Evolutionary conservation across 1,140 invertebrate species (phyloP), one percentile per base, ranked within the genome.

Genomic region (Sarcophaga bullata): DNA sequence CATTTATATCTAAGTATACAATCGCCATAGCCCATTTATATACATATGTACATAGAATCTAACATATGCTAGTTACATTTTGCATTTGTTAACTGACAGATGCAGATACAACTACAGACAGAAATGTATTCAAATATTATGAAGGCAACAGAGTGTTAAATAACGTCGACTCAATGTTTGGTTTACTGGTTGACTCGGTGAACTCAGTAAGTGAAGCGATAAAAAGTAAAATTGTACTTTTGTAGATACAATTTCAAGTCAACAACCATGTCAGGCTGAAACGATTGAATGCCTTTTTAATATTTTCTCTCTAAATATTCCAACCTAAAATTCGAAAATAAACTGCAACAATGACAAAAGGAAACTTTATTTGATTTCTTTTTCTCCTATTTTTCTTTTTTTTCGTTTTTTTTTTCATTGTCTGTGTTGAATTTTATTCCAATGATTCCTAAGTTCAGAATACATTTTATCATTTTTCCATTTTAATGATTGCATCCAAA

Each of bases 141-240:
- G 49, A 19, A 78, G 49, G 75, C 75, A 78, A 78, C 75, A 50
- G 49, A 78, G 75, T 78, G 75, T 78, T 78, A 78, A 78, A 78
- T 78, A 78, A 78, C 75, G 75, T 78, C 50, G 48, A 78, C 75
- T 78, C 75, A 49, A 50, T 78, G 75, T 78, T 78, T 78, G 75
- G 75, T 78, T 78, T 78, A 11, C 75, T 78, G 75, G 75, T 78
- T 78, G 48, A 50, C n/a, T 78, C 75, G 75, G 17, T 50, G 75
- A 48, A 78, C 75, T 17, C 75, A 52, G 62, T 19, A 68, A 68
- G 75, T 52, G 48, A 78, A 52, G 75, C 75, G n/a, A 68, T 25
- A 68, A 78, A 78, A 78, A 25, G 17, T 17, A 50, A 78, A 52
- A 78, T 19, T 25, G 75, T 10, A 15, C 13, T 47, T 49, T 15